Conservation (phyloP, 2,113 vertebrate species). For the Camelus bactrianus region DNA sequence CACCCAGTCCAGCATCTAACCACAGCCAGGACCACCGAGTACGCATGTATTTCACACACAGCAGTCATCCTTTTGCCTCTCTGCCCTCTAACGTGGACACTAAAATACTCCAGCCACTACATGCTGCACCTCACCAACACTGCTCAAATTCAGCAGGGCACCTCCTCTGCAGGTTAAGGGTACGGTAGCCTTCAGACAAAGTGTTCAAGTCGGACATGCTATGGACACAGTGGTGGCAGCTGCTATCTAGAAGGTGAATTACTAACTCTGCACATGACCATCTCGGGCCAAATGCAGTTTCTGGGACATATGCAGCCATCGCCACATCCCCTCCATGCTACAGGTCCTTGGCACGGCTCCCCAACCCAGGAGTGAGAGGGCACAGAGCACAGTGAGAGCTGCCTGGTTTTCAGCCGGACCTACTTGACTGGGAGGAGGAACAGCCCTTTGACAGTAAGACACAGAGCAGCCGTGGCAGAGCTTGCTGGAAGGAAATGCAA, state of each 20-base stretch:
- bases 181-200: background rate
- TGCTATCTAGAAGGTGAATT: background rate
- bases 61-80: background rate
- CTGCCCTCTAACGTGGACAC: background rate
- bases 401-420: background rate
- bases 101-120: background rate
- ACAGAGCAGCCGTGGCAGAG: background rate
- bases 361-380: background rate
- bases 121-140: background rate
- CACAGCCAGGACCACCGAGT: background rate
- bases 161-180: background rate
- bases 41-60: background rate
- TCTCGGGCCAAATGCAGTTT: background rate
- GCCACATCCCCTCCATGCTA: background rate
- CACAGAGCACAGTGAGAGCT: background rate
- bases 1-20: background rate
- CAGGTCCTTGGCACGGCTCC: background rate
- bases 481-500: background rate
- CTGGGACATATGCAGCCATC: background rate
- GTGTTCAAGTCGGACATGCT: background rate
- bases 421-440: background rate
- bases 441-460: background rate
- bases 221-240: background rate
- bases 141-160: background rate
- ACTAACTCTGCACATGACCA: background rate